Conservation (phyloP, 2,113 vertebrate genomes). For the Kryptolebias marmoratus region DNA sequence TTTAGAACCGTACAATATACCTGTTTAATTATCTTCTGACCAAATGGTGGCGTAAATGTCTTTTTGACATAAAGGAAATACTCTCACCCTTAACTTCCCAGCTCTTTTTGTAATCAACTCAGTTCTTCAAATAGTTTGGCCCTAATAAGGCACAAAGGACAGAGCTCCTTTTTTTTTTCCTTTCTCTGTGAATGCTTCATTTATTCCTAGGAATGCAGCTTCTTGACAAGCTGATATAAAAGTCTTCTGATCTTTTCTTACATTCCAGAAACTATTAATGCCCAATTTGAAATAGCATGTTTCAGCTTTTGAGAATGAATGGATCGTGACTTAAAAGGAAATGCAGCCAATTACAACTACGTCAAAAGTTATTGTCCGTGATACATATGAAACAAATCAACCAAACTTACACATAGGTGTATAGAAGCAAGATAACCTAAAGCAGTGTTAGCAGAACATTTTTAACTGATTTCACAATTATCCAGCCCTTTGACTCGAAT, state of each 20-base stretch:
- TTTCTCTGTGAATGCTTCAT: constrained; percentile 36
- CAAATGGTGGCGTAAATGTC: background rate
- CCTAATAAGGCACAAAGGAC: constrained; percentile 27
- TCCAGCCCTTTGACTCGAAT: too few species aligned
- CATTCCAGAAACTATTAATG: constrained; percentile 17
- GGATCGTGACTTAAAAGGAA: constrained; percentile 34
- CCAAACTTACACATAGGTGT: too few species aligned
- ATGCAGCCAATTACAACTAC: background rate
- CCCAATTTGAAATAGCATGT: background rate
- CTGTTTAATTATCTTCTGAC: background rate
- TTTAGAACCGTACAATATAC: background rate
- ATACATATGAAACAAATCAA: background rate
- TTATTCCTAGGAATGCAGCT: constrained; percentile 38
- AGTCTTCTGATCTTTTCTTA: constrained; percentile 1
- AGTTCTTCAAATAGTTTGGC: background rate
- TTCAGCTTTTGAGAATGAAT: background rate
- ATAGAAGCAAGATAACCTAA: too few species aligned
- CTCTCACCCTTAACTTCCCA: background rate
- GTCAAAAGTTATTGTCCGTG: background rate
- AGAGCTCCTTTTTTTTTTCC: constrained; percentile 16
- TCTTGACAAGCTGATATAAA: constrained; percentile 18
- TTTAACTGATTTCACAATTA: too few species aligned
- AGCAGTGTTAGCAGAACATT: too few species aligned
- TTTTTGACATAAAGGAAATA: background rate
- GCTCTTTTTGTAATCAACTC: background rate